A percentile compares a stretch with the other conserved stretches of the same genome.
Evolutionary conservation across 2,888 invertebrate genomes (phyloP).

Genomic region (Trachelus tabidus): DNA sequence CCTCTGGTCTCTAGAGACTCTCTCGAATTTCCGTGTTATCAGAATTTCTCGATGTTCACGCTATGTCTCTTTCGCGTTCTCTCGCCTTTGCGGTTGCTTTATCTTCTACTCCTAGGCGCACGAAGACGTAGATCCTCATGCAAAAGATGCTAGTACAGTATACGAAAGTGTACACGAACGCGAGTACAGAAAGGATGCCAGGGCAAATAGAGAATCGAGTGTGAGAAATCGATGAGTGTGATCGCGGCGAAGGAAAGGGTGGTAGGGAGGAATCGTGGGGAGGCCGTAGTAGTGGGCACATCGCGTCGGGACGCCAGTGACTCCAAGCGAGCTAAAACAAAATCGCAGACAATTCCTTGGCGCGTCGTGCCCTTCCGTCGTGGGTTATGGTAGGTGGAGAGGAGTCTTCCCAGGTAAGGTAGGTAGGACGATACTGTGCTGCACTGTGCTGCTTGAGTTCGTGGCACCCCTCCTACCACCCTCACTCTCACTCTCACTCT

Average conservation of each 20-base stretch:
- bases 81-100: not conserved
- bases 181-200: not conserved
- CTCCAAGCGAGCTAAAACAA: constrained; percentile 50
- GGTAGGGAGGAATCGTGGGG: not conserved
- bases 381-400: not conserved
- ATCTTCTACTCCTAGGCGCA: not conserved
- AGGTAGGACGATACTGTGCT: not conserved
- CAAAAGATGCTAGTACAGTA: not conserved
- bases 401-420: not conserved
- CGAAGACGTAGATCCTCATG: not conserved
- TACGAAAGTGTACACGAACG: not conserved
- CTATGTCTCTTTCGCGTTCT: constrained; percentile 16
- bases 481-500: not conserved
- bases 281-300: constrained; percentile 20
- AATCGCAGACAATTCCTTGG: constrained; percentile 62
- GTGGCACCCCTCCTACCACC: constrained; percentile 2
- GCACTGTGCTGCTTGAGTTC: not conserved
- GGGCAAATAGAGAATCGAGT: constrained; percentile 35
- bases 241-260: constrained; percentile 43
- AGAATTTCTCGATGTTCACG: constrained; percentile 12
- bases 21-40: not conserved
- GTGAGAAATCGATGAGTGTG: constrained; percentile 64
- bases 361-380: constrained; percentile 43
- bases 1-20: not conserved
- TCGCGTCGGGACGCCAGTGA: constrained; percentile 25